Percentiles rank a stretch among this genome's conserved stretches.
Conservation (phyloP, 2,113 vertebrate genomes). For the Ailuropoda melanoleuca region DNA sequence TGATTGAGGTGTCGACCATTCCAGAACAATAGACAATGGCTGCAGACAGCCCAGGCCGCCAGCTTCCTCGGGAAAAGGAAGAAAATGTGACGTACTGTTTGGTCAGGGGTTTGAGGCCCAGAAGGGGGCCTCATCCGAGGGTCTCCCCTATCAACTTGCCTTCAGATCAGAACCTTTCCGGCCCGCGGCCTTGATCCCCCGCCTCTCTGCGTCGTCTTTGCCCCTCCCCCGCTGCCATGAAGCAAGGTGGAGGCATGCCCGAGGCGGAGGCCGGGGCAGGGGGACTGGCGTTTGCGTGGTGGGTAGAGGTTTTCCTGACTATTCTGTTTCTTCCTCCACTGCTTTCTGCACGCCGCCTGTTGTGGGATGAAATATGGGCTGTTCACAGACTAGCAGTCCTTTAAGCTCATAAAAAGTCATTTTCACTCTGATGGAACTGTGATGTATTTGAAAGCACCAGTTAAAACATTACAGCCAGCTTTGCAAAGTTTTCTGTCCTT, state of each 20-base stretch:
- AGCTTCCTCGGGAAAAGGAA: not conserved
- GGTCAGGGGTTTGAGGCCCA: not conserved
- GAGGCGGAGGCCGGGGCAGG: accelerated
- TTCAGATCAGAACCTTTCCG: not conserved
- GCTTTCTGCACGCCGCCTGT: not conserved
- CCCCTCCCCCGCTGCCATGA: not conserved
- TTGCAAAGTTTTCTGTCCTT: slow-evolving; percentile 13
- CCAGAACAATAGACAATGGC: not conserved
- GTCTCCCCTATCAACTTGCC: not conserved
- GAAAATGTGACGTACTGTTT: accelerated
- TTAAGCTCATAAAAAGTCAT: slow-evolving; percentile 52
- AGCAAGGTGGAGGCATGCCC: accelerated
- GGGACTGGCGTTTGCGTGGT: accelerated
- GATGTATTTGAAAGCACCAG: slow-evolving; percentile 52
- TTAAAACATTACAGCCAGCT: slow-evolving; percentile 29
- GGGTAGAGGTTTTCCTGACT: not conserved
- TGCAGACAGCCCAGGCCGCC: not conserved
- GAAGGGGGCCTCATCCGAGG: not conserved
- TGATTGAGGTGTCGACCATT: not conserved
- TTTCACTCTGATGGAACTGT: slow-evolving; percentile 32
- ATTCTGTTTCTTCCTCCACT: not conserved
- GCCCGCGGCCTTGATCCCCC: not conserved
- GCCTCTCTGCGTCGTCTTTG: not conserved
- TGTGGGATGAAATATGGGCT: not conserved
- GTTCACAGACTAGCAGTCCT: not conserved